phyloP scores from a whole-genome alignment of 2,888 invertebrate species.

The Drosophila trichaetosa region DNA sequence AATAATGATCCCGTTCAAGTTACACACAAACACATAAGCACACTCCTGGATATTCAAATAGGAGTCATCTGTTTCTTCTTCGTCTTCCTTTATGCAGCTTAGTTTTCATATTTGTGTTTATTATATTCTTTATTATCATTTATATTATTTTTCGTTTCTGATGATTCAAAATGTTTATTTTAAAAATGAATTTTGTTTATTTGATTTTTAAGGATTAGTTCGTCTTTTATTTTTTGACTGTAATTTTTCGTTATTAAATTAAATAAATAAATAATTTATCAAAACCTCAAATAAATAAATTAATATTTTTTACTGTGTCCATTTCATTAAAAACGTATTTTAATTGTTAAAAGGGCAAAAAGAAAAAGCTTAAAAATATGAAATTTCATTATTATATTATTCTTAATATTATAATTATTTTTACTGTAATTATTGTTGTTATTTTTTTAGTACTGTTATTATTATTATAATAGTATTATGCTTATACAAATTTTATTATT shows the following conservation, averaged over 20 bases:
- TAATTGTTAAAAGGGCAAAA: neutral
- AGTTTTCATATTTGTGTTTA: neutral
- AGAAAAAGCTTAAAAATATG: neutral
- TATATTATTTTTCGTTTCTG: neutral
- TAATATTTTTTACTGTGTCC: neutral
- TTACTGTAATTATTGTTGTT: neutral
- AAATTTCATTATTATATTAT: neutral
- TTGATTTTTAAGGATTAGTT: neutral
- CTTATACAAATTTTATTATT: no score
- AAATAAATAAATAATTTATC: neutral
- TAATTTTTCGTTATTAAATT: neutral
- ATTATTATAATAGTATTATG: no score
- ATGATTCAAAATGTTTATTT: neutral
- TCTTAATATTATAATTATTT: neutral
- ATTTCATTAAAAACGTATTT: neutral
- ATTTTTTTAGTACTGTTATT: no score
- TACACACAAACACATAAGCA: neutral
- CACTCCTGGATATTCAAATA: neutral
- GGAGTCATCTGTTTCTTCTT: neutral
- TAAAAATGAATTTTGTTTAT: neutral
- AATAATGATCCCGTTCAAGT: neutral
- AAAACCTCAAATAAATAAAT: neutral
- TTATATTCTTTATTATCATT: neutral
- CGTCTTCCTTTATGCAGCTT: neutral
- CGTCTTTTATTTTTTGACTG: neutral